Evolutionary conservation across 2,113 vertebrate species (phyloP), one percentile per base, ranked within the genome.

Genomic region (Camelus dromedarius): DNA sequence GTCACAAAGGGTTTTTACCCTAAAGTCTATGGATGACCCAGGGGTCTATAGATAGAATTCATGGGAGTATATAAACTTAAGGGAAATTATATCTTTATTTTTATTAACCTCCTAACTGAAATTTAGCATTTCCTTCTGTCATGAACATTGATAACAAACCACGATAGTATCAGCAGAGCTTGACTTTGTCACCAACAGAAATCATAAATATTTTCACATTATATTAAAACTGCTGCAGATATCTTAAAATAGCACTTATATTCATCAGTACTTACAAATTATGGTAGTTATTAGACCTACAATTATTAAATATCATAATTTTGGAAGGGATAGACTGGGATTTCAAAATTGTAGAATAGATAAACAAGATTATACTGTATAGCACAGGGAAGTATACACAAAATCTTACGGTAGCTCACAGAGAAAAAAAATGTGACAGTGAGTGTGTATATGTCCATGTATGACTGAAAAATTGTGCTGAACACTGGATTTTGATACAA

Each of bases 181-280:
- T 86, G 54, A 81, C 62, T 81, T 86, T 62, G 70, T 91, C n/a
- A 87, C 38, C 35, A 84, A 58, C 16, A 83, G 50, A 91, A 87
- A 90, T 79, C 16, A 79, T n/a, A 87, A 72, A 85, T 81, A 77
- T 62, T 88, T 93, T 46, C 35, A 70, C 28, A 69, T 83, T 70
- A 66, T 8, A 73, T 42, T 88, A 93, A 58, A 79, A 73, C 67
- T 88, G 70, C 32, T 80, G 24, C 2, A 86, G 19, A 35, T 90
- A 87, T 54, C 60, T 90, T 92, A 73, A 94, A 70, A 83, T 96
- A 67, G 16, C 26, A 94, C 48, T 67, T 91, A 28, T 28, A 69
- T 77, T 91, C 35, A 77, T 46, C 19, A 52, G 19, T 67, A 73
- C 32, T 72, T 92, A 73, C 72, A 85, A 89, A 92, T 69, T 48